Conservation (phyloP, 2,888 invertebrate species). For the Biston betularia region DNA sequence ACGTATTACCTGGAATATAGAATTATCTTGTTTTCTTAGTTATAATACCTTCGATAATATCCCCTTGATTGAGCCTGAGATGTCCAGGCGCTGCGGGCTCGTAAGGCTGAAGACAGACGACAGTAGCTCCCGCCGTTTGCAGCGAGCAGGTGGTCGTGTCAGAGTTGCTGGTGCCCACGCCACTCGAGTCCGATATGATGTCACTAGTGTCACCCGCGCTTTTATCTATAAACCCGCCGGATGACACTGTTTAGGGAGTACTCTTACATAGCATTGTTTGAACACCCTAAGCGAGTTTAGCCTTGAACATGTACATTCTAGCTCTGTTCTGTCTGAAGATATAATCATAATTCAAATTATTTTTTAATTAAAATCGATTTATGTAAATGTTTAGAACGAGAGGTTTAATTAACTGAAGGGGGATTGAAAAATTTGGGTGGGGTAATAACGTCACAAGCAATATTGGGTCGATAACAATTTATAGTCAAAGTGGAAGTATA, state of each 20-base stretch:
- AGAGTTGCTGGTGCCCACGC: constrained; percentile 95
- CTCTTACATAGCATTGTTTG: background rate
- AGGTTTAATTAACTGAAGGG: background rate
- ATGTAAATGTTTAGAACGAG: background rate
- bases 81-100: constrained; percentile 91
- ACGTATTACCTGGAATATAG: no score
- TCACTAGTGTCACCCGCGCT: constrained; percentile 96
- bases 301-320: background rate
- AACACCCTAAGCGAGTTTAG: background rate
- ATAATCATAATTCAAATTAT: background rate
- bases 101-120: constrained; percentile 94
- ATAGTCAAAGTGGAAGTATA: background rate
- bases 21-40: background rate
- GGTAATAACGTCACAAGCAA: constrained; percentile 5
- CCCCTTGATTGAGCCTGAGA: constrained; percentile 93
- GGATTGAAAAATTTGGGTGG: background rate
- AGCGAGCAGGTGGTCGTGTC: constrained; percentile 93
- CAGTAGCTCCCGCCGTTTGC: constrained; percentile 91
- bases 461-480: background rate
- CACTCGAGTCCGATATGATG: constrained; percentile 96
- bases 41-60: constrained; percentile 93
- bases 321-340: no score
- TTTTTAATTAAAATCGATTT: background rate
- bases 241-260: constrained; percentile 20
- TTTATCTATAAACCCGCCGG: constrained; percentile 88